Evolutionary conservation across 2,888 invertebrate species (phyloP).

Genomic region (Petrolisthes cinctipes): DNA sequence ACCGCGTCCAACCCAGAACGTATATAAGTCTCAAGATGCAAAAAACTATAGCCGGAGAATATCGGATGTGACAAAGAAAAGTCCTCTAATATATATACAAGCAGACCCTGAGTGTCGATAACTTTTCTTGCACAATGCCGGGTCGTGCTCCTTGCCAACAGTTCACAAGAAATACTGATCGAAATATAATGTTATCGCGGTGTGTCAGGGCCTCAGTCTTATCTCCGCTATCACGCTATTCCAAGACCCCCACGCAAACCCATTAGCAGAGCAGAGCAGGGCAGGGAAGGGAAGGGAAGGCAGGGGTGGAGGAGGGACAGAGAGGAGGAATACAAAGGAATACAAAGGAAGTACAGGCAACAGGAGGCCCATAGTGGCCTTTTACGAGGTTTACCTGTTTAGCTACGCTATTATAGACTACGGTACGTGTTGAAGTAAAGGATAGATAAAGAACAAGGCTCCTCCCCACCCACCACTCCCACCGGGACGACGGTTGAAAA

Average conservation of each 20-base stretch:
- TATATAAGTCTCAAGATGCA: background rate
- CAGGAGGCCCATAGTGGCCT: no score
- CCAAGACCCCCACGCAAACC: constrained; percentile 4
- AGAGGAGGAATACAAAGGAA: no score
- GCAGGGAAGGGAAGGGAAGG: background rate
- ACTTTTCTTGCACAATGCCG: constrained; percentile 9
- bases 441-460: no score
- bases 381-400: no score
- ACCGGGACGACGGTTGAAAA: no score
- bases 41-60: background rate
- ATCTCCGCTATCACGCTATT: constrained; percentile 1
- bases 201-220: constrained; percentile 29
- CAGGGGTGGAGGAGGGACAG: no score
- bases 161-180: constrained; percentile 12
- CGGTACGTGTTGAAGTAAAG: no score
- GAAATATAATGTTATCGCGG: constrained; percentile 33
- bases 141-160: constrained; percentile 15
- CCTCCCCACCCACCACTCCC: no score
- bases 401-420: no score
- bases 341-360: no score
- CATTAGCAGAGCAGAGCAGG: background rate
- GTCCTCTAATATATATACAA: background rate
- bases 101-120: constrained; percentile 23
- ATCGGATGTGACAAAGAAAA: background rate
- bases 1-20: background rate